Evolutionary conservation across 2,888 invertebrate species (phyloP), one percentile per base, ranked within the genome.

Genomic region (Caenorhabditis afra): DNA sequence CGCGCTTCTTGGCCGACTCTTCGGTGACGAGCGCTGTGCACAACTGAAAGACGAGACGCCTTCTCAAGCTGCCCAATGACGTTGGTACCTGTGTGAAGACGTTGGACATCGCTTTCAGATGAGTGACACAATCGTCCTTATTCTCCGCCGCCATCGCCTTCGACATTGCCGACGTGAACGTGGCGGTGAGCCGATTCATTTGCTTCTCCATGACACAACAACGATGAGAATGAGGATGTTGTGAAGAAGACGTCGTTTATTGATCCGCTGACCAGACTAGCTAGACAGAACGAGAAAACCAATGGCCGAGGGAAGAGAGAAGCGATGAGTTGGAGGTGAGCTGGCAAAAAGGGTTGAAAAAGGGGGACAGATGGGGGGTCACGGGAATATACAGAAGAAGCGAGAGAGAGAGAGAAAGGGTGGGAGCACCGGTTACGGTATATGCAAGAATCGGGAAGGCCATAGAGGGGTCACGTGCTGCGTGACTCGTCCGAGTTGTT

Each of bases 401-500:
- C 29, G 29, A 29, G 29, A 29, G 29, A 29, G 7, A 29, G 7
- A 29, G 29, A 29, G 7, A 7, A 29, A 29, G 29, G 7, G 29
- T 5, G 29, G 29, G 7, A 7, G 29, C 29, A 29, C 29, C 29
- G 29, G 29, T 29, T 29, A 5, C 4, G 29, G 7, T 29, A 29
- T 5, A 29, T 29, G 29, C 7, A n/a, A n/a, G n/a, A n/a, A 7
- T 29, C 4, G 22, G 16, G 52, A 23, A 16, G 44, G 35, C 37
- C 20, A 49, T 37, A 52, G 7, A 37, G 5, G 10, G 22, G 35
- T 67, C 65, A 74, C 49, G 79, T 75, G 53, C 66, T 61, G 3
- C 68, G 14, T 5, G 79, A 62, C 35, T 68, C 76, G 39, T 84
- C 84, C 5, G 84, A 84, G 35, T 78, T 84, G 44, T 81, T 78